Conservation (phyloP, 2,113 vertebrate genomes). For the Calcarius ornatus region DNA sequence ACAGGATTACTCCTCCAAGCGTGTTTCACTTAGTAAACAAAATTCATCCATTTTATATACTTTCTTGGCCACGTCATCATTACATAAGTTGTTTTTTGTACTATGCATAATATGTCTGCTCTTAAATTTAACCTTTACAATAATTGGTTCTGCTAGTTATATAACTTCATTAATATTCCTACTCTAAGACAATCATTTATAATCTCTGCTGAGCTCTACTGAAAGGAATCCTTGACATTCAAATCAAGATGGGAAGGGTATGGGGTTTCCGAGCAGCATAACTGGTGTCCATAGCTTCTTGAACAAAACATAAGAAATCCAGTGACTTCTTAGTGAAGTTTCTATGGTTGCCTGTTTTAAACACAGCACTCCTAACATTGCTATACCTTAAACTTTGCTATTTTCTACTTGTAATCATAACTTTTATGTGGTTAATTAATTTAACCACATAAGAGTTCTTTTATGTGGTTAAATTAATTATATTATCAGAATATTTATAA, state of each 20-base stretch:
- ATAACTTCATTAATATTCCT: background rate
- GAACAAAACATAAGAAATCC: background rate
- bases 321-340: background rate
- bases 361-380: background rate
- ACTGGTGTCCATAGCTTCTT: background rate
- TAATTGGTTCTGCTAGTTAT: background rate
- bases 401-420: background rate
- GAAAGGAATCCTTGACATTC: background rate
- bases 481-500: background rate
- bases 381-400: background rate
- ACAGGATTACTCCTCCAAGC: background rate
- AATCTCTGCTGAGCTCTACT: background rate
- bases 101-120: rapidly evolving
- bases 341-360: background rate
- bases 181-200: background rate
- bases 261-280: rapidly evolving
- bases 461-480: background rate
- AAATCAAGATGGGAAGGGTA: background rate
- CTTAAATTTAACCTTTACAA: background rate
- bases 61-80: background rate
- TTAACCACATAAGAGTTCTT: background rate
- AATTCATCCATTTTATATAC: background rate
- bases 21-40: background rate
- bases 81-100: background rate
- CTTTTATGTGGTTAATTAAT: background rate